Evolutionary conservation across 2,113 vertebrate species (phyloP), one percentile per base, ranked within the genome.

Genomic region (Ictalurus punctatus): DNA sequence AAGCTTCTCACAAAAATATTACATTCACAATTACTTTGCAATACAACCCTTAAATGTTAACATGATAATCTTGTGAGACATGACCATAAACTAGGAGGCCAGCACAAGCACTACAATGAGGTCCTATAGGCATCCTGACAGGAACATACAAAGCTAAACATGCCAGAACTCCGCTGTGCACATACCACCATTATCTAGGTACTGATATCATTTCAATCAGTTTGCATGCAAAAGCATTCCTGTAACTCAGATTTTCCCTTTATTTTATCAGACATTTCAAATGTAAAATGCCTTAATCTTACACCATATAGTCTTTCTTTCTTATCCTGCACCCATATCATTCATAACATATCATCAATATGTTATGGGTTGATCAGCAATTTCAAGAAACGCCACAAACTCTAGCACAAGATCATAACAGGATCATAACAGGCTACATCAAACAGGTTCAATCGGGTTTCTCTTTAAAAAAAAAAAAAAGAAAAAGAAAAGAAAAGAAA

Each of bases 91-190:
- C 27, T 54, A 81, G 78, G 74, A 78, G 25, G 40, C 30, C 69
- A 37, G 40, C 54, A 56, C 54, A 56, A 16, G 16, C 48, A 56
- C 3, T 79, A 52, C 10, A 88, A 86, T 69, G 67, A 87, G 37
- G 65, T 80, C 48, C 52, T 67, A 44, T 63, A 80, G 86, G 58
- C 48, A 88, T 86, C 61, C 13, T 80, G 52, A 52, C 14, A 67
- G 6, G 9, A 69, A 52, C 63, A 82, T n/a, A 56, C n/a, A 86
- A 81, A 86, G 25, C 63, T 73, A 21, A 87, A 91, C 88, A 89
- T 89, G 85, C 82, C 85, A 65, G 80, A 83, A 90, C 90, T 82
- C n/a, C 17, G 37, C n/a, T 76, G 80, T 25, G 16, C 80, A 90
- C 71, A 79, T 52, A 81, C 76, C 44, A 61, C 44, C 30, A 16